Base-by-base conservation (phyloP, 2,797 vertebrate genomes). In the Takifugu rubripes region DNA sequence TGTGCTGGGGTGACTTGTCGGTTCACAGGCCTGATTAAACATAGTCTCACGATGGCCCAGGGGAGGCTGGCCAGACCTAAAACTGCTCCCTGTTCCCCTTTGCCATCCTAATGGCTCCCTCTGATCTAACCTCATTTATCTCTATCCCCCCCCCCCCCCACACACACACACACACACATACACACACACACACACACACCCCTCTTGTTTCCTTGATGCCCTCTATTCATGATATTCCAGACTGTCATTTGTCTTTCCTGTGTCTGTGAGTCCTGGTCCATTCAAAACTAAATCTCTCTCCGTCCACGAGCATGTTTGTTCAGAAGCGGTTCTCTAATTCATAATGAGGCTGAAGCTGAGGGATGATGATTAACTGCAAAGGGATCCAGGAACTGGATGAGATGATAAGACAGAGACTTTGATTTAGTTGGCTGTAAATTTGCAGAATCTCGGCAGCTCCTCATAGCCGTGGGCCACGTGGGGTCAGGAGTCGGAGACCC, bases 11-110 rank as follows among this genome's bases (percentile, higher is more conserved):
- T 88, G 89, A 90, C 86, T 88, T 85, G 84, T 77, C 82, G 82
- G 84, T 85, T 89, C 87, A 86, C 74, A 71, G 79, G 81, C 75
- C 81, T 87, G 87, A 90, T 90, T 89, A 88, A 87, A 90, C 84
- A 86, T 83, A 65, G 76, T 79, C 87, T 83, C 24, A 72, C 63
- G 72, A 70, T 60, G 56, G 78, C 84, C 80, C 87, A 61, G 54
- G 82, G 82, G 82, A 83, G 54, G 62, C 61, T 36, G 26, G 48
- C 71, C 66, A 53, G 70, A 75, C 73, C 73, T 55, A 70, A 75
- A 42, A 43, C 15, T 14, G 64, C 66, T 66, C 52, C 66, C 52
- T 76, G 56, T 68, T 73, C 76, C 66, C 77, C 72, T 83, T 70
- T 69, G 66, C 80, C 72, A 68, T 81, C 77, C 74, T 88, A 86